Conservation (phyloP, 2,113 vertebrate species). For the Petroica traversi region DNA sequence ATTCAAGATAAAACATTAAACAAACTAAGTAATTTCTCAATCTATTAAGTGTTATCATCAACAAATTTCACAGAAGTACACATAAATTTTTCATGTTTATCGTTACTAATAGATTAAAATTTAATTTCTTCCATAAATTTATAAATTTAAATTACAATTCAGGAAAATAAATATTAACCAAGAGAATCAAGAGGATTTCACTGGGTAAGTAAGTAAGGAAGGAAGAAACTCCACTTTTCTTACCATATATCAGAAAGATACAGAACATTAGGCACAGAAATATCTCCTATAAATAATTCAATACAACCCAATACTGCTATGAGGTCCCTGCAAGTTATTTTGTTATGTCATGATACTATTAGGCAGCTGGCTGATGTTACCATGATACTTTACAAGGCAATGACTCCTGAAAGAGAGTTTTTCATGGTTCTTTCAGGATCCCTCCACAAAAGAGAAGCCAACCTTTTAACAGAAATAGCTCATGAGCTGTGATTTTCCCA, state of each 20-base stretch:
- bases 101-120: background rate
- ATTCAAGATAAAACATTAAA: background rate
- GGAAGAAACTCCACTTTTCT: rapidly evolving
- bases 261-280: background rate
- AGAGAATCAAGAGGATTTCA: background rate
- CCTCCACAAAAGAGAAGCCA: background rate
- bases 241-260: background rate
- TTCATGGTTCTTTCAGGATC: background rate
- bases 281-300: background rate
- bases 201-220: background rate
- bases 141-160: background rate
- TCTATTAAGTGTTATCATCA: background rate
- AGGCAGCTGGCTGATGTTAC: background rate
- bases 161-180: background rate
- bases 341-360: background rate
- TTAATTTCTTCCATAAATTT: background rate
- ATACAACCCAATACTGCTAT: background rate
- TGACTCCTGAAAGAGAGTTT: background rate
- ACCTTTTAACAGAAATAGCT: background rate
- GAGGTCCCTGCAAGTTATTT: background rate
- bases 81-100: background rate
- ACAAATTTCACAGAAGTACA: background rate
- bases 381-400: background rate
- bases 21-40: background rate
- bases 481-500: background rate